Percentiles rank a stretch among this genome's conserved stretches.
phyloP scores from a whole-genome alignment of 1,140 invertebrate genomes.

The Ceratosolen fusciceps region DNA sequence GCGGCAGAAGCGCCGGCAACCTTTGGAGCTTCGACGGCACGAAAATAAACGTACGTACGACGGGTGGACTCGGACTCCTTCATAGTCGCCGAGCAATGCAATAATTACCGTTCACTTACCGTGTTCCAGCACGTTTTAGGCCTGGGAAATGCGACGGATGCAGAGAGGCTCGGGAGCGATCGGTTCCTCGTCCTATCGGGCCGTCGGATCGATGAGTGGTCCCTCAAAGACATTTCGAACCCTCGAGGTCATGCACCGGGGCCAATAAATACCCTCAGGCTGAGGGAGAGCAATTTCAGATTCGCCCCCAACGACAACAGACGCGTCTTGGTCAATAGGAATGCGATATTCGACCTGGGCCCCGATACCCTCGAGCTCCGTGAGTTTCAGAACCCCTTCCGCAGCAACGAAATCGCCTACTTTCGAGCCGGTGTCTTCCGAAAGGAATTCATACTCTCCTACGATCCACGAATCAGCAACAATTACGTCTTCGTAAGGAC shows the following conservation, averaged over 20 bases:
- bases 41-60: constrained; percentile 53
- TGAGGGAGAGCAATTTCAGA: constrained; percentile 39
- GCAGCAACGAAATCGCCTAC: constrained; percentile 27
- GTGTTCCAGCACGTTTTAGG: constrained; percentile 54
- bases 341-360: constrained; percentile 40
- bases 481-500: constrained; percentile 58
- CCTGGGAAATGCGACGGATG: constrained; percentile 52
- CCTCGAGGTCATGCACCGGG: no score
- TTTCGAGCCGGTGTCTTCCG: constrained; percentile 55
- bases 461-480: constrained; percentile 50
- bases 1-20: constrained; percentile 56
- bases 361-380: constrained; percentile 11
- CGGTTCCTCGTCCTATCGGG: constrained; percentile 48
- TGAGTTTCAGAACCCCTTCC: constrained; percentile 31
- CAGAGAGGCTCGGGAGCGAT: constrained; percentile 49
- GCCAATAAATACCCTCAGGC: constrained; percentile 11
- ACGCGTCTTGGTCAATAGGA: constrained; percentile 39
- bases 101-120: not conserved
- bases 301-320: constrained; percentile 39
- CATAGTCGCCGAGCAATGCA: no score
- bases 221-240: no score
- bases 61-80: no score
- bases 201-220: constrained; percentile 48
- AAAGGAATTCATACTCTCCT: constrained; percentile 54
- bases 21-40: constrained; percentile 65